Conservation (phyloP, 1,140 invertebrate genomes). For the Doryteuthis pealeii region DNA sequence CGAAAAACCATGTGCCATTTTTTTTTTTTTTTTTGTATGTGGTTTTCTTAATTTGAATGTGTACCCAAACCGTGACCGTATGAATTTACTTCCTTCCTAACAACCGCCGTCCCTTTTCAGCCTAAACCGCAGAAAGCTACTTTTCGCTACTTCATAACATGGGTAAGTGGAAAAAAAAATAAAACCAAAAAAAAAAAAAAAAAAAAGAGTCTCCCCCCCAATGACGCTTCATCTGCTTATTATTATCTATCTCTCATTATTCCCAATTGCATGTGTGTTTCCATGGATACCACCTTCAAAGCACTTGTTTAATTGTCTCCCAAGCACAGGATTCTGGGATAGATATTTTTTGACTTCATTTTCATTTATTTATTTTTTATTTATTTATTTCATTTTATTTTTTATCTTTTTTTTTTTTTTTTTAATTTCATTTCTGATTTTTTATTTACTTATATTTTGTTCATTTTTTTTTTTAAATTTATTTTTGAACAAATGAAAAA, state of each 20-base stretch:
- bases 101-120: conserved; percentile 29
- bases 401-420: conserved; percentile 4
- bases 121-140: conserved; percentile 44
- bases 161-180: conserved; percentile 54
- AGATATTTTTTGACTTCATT: conserved; percentile 2
- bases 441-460: too few relatives aligned
- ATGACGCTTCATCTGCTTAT: conserved; percentile 1
- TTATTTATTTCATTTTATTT: neutral
- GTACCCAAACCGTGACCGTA: neutral
- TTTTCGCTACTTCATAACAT: conserved; percentile 46
- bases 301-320: neutral
- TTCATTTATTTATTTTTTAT: neutral
- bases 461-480: too few relatives aligned
- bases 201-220: neutral
- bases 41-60: neutral
- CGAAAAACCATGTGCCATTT: too few relatives aligned
- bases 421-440: too few relatives aligned
- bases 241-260: neutral
- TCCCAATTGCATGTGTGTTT: conserved; percentile 13
- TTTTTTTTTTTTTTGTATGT: too few relatives aligned
- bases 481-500: neutral
- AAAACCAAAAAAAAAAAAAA: too few relatives aligned
- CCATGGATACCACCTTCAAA: conserved; percentile 3
- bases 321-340: conserved; percentile 12
- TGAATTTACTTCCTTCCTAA: conserved; percentile 9